phyloP scores from a whole-genome alignment of 35 echinoderm and acorn worm species.

The Lytechinus variegatus region DNA sequence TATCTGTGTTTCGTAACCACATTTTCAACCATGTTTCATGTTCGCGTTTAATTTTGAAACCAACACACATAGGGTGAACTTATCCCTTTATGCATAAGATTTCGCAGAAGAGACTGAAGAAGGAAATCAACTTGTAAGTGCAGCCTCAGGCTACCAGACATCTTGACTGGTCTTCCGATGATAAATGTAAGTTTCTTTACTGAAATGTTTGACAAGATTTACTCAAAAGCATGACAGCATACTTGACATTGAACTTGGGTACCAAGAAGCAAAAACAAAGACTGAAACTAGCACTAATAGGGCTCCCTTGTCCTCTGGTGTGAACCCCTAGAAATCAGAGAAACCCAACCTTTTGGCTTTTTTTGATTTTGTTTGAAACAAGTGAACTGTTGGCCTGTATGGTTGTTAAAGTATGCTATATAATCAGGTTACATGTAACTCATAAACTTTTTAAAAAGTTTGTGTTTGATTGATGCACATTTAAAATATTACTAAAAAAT shows the following conservation, averaged over 20 bases:
- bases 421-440: background rate
- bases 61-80: too few species aligned
- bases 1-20: too few species aligned
- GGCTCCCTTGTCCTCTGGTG: background rate
- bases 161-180: background rate
- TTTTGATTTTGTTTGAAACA: background rate
- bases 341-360: background rate
- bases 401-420: background rate
- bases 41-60: too few species aligned
- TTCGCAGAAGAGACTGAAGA: background rate
- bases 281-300: background rate
- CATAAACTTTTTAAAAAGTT: too few species aligned
- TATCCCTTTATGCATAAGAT: too few species aligned
- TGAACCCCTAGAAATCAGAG: background rate
- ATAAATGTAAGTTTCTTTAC: background rate
- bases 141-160: constrained; percentile 21
- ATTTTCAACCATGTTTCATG: too few species aligned
- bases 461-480: too few species aligned
- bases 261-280: background rate
- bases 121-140: constrained; percentile 24
- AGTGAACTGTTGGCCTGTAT: background rate
- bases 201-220: constrained; percentile 4
- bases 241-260: constrained; percentile 2
- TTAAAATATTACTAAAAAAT: too few species aligned
- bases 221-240: background rate